Conservation (phyloP, 2,888 invertebrate genomes). For the Euspilapteryx auroguttella region DNA sequence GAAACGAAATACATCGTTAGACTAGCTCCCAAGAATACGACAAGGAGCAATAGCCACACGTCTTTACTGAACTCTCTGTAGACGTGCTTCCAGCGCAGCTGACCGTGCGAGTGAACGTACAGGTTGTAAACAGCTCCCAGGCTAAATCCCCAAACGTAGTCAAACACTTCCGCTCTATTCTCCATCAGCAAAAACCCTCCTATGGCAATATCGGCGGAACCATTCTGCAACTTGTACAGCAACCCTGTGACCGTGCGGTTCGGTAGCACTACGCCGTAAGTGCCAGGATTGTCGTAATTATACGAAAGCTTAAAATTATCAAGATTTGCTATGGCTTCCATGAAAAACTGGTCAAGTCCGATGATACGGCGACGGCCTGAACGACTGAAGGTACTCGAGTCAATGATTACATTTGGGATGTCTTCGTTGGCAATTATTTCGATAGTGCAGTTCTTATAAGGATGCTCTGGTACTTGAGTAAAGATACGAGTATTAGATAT, state of each 20-base stretch:
- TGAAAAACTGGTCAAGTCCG: slow-evolving; percentile 25
- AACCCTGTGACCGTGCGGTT: slow-evolving; percentile 24
- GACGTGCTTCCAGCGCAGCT: slow-evolving; percentile 21
- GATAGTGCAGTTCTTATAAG: slow-evolving; percentile 17
- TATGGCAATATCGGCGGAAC: slow-evolving; percentile 18
- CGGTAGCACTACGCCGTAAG: slow-evolving; percentile 18
- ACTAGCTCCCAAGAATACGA: slow-evolving; percentile 10
- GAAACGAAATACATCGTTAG: no score
- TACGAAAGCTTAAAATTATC: slow-evolving; percentile 18
- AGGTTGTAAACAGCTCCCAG: slow-evolving; percentile 17
- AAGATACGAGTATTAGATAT: no score
- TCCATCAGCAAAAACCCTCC: slow-evolving; percentile 22
- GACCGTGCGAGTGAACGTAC: slow-evolving; percentile 15
- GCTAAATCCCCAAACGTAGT: slow-evolving; percentile 24
- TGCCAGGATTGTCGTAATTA: slow-evolving; percentile 8
- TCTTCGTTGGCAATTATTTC: slow-evolving; percentile 17
- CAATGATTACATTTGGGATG: slow-evolving; percentile 17
- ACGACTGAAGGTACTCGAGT: slow-evolving; percentile 13
- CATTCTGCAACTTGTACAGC: slow-evolving; percentile 15
- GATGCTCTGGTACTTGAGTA: neutral
- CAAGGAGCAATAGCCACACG: slow-evolving; percentile 17
- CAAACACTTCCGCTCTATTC: slow-evolving; percentile 23
- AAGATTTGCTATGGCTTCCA: slow-evolving; percentile 17
- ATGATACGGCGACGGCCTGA: slow-evolving; percentile 12
- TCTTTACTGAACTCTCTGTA: slow-evolving; percentile 18